These are phyloP conservation scores for Zosterops borbonicus DNA, from an alignment of 2,113 vertebrate genomes.

Conservation along the genomic window DNA sequence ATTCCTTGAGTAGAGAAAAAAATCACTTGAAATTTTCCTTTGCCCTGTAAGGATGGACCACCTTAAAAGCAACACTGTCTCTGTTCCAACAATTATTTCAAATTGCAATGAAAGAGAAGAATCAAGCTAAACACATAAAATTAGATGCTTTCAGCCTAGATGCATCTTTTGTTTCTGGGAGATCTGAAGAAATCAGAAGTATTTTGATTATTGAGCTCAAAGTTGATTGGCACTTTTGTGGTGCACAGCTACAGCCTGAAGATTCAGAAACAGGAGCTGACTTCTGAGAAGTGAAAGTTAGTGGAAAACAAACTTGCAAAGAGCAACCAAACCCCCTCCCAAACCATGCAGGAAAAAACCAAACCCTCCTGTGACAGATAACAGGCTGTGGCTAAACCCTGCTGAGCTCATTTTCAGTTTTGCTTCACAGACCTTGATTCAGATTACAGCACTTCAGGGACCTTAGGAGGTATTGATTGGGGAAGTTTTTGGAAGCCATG, in stretches of 20 bases:
- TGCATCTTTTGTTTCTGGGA: background rate
- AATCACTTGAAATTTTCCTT: background rate
- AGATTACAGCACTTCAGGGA: conserved; percentile 49
- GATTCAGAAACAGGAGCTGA: background rate
- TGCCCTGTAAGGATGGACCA: background rate
- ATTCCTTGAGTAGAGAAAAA: background rate
- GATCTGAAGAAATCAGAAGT: background rate
- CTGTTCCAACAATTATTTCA: background rate
- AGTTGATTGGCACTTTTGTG: background rate
- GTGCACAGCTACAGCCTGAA: background rate
- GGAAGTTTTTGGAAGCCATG: conserved; percentile 30
- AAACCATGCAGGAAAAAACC: background rate
- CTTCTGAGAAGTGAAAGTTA: background rate
- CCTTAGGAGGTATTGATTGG: conserved; percentile 38
- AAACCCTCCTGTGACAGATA: conserved; percentile 49
- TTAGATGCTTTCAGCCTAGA: background rate
- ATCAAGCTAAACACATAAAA: background rate
- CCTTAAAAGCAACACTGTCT: background rate
- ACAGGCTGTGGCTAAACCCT: conserved; percentile 38
- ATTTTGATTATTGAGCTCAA: background rate
- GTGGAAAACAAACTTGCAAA: background rate
- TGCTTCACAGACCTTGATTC: conserved; percentile 60
- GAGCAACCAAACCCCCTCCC: background rate
- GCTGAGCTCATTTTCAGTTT: conserved; percentile 62
- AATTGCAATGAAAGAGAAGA: background rate